phyloP scores from a whole-genome alignment of 2,797 vertebrate species.

The Anguilla obscura region DNA sequence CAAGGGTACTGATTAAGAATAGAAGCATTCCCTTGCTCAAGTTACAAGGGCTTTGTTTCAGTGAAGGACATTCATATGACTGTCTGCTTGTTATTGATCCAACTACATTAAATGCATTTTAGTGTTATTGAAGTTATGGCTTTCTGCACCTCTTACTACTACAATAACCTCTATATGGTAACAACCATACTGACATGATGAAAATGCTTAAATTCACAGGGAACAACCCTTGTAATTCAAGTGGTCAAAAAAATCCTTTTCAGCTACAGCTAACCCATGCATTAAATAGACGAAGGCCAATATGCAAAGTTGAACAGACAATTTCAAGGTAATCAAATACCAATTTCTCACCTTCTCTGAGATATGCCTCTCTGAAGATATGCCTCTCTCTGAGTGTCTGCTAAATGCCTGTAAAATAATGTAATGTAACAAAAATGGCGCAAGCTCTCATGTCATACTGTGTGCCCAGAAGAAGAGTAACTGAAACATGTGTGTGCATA shows the following conservation, averaged over 20 bases:
- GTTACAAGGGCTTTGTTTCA: conserved; percentile 6
- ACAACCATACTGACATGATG: neutral
- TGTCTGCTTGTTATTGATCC: neutral
- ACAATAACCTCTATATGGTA: neutral
- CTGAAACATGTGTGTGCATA: neutral
- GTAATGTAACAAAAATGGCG: neutral
- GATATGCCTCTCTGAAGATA: neutral
- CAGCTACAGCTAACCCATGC: neutral
- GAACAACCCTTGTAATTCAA: neutral
- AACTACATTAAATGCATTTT: no score
- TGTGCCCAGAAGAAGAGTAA: neutral
- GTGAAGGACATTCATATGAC: neutral
- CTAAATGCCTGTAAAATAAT: no score
- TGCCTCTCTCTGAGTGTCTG: no score
- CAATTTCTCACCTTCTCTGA: neutral
- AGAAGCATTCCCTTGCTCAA: neutral
- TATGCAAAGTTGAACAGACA: neutral
- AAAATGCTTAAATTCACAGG: neutral
- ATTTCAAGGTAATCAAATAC: neutral
- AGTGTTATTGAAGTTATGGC: neutral
- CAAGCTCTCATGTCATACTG: neutral
- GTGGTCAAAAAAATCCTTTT: neutral
- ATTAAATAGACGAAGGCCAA: neutral
- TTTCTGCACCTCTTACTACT: neutral
- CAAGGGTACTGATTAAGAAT: neutral